Percentiles rank a stretch among this genome's conserved stretches.
phyloP scores from a whole-genome alignment of 1,140 invertebrate genomes.

The Bombus breviceps region DNA sequence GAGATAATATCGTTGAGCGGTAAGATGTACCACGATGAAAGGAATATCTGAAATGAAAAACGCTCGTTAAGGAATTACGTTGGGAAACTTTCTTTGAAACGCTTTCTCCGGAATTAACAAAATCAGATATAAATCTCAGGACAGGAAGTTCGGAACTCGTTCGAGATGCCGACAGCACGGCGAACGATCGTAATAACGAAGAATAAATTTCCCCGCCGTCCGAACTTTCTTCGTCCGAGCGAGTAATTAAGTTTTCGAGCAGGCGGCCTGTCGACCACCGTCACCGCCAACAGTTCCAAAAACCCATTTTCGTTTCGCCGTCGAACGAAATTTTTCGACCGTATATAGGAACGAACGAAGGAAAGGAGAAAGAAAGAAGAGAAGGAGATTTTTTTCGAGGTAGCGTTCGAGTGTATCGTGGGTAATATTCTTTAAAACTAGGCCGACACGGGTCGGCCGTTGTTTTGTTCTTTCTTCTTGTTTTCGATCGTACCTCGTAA shows the following conservation, averaged over 20 bases:
- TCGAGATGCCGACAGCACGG: slow-evolving; percentile 12
- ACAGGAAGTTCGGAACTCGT: slow-evolving; percentile 20
- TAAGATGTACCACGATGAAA: not conserved
- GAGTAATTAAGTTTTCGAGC: slow-evolving; percentile 46
- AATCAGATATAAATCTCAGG: slow-evolving; percentile 24
- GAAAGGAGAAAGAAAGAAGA: not conserved
- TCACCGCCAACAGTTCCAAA: slow-evolving; percentile 30
- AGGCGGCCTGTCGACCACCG: not conserved
- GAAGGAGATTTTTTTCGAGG: not conserved
- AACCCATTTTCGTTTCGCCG: not conserved
- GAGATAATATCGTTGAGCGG: not conserved
- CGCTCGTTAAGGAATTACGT: slow-evolving; percentile 27
- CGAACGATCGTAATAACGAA: slow-evolving; percentile 33
- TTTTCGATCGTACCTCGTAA: slow-evolving; percentile 22
- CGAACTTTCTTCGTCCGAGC: slow-evolving; percentile 26
- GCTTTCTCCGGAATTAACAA: slow-evolving; percentile 14
- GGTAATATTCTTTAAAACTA: not conserved
- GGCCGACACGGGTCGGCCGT: not conserved
- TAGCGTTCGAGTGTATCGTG: not conserved
- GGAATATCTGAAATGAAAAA: slow-evolving; percentile 10
- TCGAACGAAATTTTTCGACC: not conserved
- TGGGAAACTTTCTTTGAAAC: not conserved
- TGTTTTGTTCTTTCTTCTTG: slow-evolving; percentile 11
- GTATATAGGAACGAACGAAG: not conserved
- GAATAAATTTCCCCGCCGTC: slow-evolving; percentile 31